Evolutionary conservation across 2,113 vertebrate genomes (phyloP), one percentile per base, ranked within the genome.

Genomic region (Ictalurus punctatus): DNA sequence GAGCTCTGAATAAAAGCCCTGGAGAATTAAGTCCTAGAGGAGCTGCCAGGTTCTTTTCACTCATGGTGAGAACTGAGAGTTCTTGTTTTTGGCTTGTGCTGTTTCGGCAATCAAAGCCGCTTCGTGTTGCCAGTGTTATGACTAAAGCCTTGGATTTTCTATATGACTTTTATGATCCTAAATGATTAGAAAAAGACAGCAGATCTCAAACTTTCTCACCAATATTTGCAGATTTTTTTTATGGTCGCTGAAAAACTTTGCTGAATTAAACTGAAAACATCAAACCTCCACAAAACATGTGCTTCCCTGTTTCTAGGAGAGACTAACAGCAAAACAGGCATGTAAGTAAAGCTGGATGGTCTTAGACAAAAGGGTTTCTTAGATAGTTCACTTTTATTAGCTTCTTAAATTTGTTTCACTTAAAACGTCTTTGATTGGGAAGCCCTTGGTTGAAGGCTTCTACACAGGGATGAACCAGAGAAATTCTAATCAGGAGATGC

Each of bases 41-140:
- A 34, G 65, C 69, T 83, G 79, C 86, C 86, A 88, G 86, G 52
- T 81, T 81, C 48, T 65, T 54, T 84, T 65, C 58, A 74, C 37
- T 63, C n/a, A 65, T 17, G 10, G 86, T 81, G 78, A 25, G 86
- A 87, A 6, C 54, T n/a, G 54, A 37, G 37, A 69, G 78, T 81
- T 56, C 78, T 59, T 69, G 86, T 40, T 52, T 86, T 76, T 86
- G 56, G 52, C 69, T 37, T 37, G 30, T 10, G 7, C 40, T 61
- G 40, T 81, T 56, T 87, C 34, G 19, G 40, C 40, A 84, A 58
- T 83, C 63, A 34, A 84, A 71, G 19, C 14, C 5, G 56, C 30
- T 80, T 71, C 19, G 30, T 52, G 7, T 56, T 84, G 67, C 80
- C 80, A 84, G 81, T 58, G 7, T 19, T 13, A 48, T 74, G 54